Evolutionary conservation across 2,888 invertebrate species (phyloP).

Genomic region (Trichopoda pennipes): DNA sequence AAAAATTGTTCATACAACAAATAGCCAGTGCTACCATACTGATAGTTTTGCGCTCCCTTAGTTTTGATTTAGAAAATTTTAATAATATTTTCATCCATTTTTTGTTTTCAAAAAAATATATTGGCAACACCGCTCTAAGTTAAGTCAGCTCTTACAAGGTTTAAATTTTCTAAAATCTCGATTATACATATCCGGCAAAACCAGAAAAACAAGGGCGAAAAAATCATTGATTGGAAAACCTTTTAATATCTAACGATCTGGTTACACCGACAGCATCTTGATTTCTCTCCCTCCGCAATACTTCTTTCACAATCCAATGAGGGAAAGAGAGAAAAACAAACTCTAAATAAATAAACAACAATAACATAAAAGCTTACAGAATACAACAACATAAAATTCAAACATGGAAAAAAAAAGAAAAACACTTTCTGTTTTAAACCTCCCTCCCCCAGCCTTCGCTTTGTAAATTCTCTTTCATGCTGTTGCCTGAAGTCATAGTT

Average conservation of each 20-base stretch:
- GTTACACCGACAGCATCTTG: neutral
- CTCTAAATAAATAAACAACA: slow-evolving; percentile 40
- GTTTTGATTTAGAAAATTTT: too few relatives aligned
- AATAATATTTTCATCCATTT: too few relatives aligned
- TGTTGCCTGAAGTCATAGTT: neutral
- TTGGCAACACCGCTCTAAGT: too few relatives aligned
- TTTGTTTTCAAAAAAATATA: too few relatives aligned
- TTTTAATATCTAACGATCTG: too few relatives aligned
- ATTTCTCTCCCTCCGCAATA: neutral
- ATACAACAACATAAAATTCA: slow-evolving; percentile 16
- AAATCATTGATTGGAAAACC: too few relatives aligned
- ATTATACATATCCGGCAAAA: too few relatives aligned
- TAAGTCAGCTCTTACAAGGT: too few relatives aligned
- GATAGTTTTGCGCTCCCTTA: too few relatives aligned
- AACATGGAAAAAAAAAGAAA: slow-evolving; percentile 22
- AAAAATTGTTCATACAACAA: slow-evolving; percentile 27
- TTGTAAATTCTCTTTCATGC: neutral
- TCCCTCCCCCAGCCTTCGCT: neutral
- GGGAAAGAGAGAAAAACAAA: slow-evolving; percentile 28
- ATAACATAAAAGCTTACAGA: slow-evolving; percentile 41
- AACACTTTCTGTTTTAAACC: slow-evolving; percentile 64
- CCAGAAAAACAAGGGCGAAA: too few relatives aligned
- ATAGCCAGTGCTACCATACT: too few relatives aligned
- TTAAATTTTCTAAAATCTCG: too few relatives aligned
- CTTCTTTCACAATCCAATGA: neutral